A percentile compares a stretch with the other conserved stretches of the same genome.
Conservation (phyloP, 2,797 vertebrate genomes). For the Bradypodion pumilum region DNA sequence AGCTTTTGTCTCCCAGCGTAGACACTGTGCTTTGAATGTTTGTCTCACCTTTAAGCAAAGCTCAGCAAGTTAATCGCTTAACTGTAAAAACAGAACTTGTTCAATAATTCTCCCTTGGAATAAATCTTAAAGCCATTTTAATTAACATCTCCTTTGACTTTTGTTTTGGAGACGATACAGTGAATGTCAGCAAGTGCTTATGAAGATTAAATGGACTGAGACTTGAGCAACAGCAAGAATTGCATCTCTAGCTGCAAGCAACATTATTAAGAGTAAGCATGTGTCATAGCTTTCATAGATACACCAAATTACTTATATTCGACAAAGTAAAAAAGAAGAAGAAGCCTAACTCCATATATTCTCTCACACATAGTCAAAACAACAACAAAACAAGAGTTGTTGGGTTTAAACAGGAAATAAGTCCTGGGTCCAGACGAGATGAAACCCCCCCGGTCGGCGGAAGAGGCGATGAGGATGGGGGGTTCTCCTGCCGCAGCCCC, state of each 20-base stretch:
- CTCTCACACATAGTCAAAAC: too few relatives aligned
- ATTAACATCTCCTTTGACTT: constrained; percentile 35
- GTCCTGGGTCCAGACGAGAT: constrained; percentile 20
- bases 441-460: constrained; percentile 34
- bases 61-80: neutral
- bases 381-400: too few relatives aligned
- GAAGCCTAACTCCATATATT: too few relatives aligned
- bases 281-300: constrained; percentile 6
- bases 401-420: too few relatives aligned
- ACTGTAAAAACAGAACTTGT: constrained; percentile 21
- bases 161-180: constrained; percentile 13
- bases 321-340: constrained; percentile 38
- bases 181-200: neutral
- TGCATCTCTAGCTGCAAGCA: constrained; percentile 18
- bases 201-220: constrained; percentile 28
- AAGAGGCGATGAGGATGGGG: neutral
- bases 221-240: constrained; percentile 9
- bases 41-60: neutral
- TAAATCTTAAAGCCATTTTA: constrained; percentile 12
- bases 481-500: neutral
- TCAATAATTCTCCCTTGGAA: constrained; percentile 9
- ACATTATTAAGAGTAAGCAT: constrained; percentile 41
- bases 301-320: constrained; percentile 18
- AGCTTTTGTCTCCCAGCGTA: neutral
- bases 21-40: constrained; percentile 2